Evolutionary conservation across 2,888 invertebrate genomes (phyloP), one percentile per base, ranked within the genome.

Genomic region (Fragum fragum): DNA sequence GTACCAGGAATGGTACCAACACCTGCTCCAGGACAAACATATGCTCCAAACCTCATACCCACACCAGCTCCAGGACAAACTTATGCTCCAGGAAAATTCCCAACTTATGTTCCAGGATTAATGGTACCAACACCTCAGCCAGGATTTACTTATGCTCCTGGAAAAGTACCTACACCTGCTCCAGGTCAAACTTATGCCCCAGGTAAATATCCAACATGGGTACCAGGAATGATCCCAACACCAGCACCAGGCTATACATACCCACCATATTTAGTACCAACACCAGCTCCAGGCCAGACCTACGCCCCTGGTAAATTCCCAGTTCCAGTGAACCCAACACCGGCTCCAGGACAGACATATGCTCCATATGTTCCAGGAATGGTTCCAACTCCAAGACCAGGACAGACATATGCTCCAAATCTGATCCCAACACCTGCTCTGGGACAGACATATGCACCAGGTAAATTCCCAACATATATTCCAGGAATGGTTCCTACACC

Each of bases 181-280:
- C 86, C 86, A 69, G 87, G 87, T 23, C 52, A 63, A n/a, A 88
- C 83, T 7, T 87, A 85, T 78, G 80, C 86, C 21, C 88, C 88
- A 53, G 79, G 83, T 1, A 76, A 74, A 53, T 81, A 77, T 73
- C 82, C 76, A 71, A 83, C 83, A 55, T 87, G 28, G 23, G 79
- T 84, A 14, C 87, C 89, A 36, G 80, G 83, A 9, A 81, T 86
- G 83, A 75, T 83, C 26, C 87, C 84, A 32, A 89, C 89, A 36
- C 80, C 85, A 53, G 82, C 79, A 0, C 89, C 89, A 52, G 87
- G 87, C 69, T 32, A 59, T n/a, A 87, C 86, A 14, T 74, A 76
- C 42, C 73, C 84, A 53, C 81, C 81, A 71, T 72, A 75, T 69
- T 28, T 73, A 32, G 42, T 85, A 9, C 84, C 84, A 73, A 81